These are phyloP conservation scores for Limnodromus scolopaceus DNA, from an alignment of 2,797 vertebrate genomes.

Conservation along the genomic window DNA sequence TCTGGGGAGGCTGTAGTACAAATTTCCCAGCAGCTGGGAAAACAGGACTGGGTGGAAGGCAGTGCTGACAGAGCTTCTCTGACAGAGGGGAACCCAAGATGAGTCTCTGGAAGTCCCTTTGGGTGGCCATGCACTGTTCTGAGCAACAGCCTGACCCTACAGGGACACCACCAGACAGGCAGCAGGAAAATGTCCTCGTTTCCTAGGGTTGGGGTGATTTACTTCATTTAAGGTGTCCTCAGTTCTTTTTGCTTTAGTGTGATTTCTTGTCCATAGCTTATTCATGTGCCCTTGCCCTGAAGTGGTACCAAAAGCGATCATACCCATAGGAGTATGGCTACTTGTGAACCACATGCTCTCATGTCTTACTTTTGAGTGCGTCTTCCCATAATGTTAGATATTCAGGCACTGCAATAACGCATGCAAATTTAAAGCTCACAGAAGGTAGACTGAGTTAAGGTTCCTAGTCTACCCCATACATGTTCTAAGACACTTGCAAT, in stretches of 20 bases:
- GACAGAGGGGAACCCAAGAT: neutral
- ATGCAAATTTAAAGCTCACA: neutral
- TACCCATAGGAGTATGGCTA: neutral
- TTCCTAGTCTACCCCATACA: rapidly evolving
- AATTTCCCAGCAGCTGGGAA: neutral
- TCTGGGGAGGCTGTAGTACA: neutral
- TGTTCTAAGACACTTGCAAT: neutral
- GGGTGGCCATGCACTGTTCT: neutral
- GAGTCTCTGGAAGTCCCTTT: neutral
- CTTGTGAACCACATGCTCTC: neutral
- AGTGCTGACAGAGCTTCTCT: neutral
- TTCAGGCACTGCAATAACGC: neutral
- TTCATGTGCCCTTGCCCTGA: neutral
- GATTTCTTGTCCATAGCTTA: neutral
- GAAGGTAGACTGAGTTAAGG: neutral
- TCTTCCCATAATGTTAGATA: neutral
- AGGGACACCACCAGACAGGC: neutral
- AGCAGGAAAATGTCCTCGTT: neutral
- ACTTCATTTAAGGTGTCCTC: neutral
- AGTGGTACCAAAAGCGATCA: neutral
- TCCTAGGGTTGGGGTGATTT: neutral
- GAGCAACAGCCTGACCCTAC: neutral
- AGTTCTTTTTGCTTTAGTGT: neutral
- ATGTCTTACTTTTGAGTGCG: rapidly evolving
- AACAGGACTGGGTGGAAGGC: neutral